Evolutionary conservation across 1,140 invertebrate species (phyloP).

Genomic region (Hypsibius dujardini): DNA sequence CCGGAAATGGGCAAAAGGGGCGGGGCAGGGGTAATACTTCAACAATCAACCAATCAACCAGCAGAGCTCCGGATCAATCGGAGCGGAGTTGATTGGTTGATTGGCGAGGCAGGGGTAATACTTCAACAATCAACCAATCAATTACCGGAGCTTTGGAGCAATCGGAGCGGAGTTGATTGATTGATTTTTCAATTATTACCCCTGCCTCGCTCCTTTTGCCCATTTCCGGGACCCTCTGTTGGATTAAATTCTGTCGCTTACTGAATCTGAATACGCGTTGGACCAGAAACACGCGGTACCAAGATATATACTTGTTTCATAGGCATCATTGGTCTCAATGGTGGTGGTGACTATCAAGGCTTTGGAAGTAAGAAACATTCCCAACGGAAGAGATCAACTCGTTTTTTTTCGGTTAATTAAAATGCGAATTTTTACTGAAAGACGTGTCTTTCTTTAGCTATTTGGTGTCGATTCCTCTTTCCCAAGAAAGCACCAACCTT

Average conservation of each 20-base stretch:
- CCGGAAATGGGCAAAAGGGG: too few relatives aligned
- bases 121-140: too few relatives aligned
- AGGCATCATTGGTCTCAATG: background rate
- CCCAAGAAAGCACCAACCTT: constrained; percentile 5
- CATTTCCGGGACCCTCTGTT: background rate
- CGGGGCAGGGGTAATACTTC: too few relatives aligned
- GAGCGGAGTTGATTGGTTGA: too few relatives aligned
- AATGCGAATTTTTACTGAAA: background rate
- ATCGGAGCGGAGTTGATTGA: too few relatives aligned
- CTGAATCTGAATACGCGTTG: background rate
- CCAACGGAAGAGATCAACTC: background rate
- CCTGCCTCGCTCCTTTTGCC: background rate
- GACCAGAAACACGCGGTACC: too few relatives aligned
- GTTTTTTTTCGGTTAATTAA: background rate
- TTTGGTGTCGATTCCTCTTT: background rate
- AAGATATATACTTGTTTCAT: background rate
- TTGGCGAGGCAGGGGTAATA: too few relatives aligned
- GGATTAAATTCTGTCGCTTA: background rate
- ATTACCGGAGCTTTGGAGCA: too few relatives aligned
- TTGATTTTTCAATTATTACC: too few relatives aligned
- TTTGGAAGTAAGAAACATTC: constrained; percentile 13
- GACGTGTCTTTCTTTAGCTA: background rate
- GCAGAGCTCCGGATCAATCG: too few relatives aligned
- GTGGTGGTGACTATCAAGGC: constrained; percentile 4
- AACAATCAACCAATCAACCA: too few relatives aligned